Conservation (phyloP, 2,113 vertebrate species). For the Oryzias curvinotus region DNA sequence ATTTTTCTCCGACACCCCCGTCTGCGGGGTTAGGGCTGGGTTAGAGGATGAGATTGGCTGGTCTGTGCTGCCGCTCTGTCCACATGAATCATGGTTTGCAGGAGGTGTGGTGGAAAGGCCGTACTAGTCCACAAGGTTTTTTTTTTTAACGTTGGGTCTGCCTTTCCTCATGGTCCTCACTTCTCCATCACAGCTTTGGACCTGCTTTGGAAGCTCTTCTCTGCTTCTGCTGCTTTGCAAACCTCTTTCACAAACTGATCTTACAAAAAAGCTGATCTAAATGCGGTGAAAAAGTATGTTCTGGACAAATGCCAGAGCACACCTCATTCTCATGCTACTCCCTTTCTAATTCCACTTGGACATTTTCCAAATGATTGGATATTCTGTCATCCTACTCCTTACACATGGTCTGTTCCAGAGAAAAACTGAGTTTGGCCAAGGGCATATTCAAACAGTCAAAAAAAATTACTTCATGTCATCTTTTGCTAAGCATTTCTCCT, state of each 20-base stretch:
- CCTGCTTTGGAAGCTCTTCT: slow-evolving; percentile 66
- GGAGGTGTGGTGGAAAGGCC: slow-evolving; percentile 69
- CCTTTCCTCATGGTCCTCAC: slow-evolving; percentile 74
- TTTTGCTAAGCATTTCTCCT: no score
- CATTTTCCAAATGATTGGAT: slow-evolving; percentile 54
- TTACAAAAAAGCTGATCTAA: slow-evolving; percentile 44
- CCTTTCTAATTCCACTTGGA: slow-evolving; percentile 60
- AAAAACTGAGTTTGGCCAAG: slow-evolving; percentile 51
- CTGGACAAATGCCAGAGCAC: slow-evolving; percentile 56
- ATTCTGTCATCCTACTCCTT: slow-evolving; percentile 58
- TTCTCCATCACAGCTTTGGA: slow-evolving; percentile 49
- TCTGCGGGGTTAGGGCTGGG: slow-evolving; percentile 69
- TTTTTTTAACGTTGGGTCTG: slow-evolving; percentile 54
- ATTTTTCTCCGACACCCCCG: slow-evolving; percentile 70
- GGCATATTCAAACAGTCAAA: no score
- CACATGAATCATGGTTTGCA: slow-evolving; percentile 71
- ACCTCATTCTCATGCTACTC: slow-evolving; percentile 65
- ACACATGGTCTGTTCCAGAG: slow-evolving; percentile 39
- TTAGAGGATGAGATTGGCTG: slow-evolving; percentile 67
- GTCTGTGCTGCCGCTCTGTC: slow-evolving; percentile 67
- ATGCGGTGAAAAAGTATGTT: slow-evolving; percentile 44
- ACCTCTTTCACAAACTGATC: slow-evolving; percentile 30
- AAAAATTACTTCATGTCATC: no score
- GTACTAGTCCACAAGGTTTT: slow-evolving; percentile 59
- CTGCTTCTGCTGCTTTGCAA: slow-evolving; percentile 66